These are phyloP conservation scores for Aphodius granarius DNA, from an alignment of 2,888 invertebrate species.

Conservation along the genomic window DNA sequence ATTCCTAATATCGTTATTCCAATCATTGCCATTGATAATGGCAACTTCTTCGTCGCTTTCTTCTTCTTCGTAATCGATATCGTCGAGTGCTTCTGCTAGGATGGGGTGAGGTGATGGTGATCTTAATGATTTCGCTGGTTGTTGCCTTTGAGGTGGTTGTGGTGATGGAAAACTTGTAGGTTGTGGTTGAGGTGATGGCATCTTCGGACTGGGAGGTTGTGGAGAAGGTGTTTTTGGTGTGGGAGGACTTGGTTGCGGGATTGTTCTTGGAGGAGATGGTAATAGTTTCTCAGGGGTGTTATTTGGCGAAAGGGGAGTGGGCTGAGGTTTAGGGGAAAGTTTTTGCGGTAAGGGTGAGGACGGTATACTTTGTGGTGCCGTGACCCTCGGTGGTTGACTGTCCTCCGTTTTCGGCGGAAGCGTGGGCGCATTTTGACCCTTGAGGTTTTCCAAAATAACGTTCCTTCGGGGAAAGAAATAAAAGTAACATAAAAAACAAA, in stretches of 20 bases:
- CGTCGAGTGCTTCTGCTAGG: slow-evolving; percentile 40
- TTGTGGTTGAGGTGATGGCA: slow-evolving; percentile 14
- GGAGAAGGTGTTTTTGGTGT: neutral
- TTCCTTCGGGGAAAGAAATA: slow-evolving; percentile 12
- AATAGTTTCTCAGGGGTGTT: neutral
- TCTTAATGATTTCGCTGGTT: slow-evolving; percentile 45
- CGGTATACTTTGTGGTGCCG: slow-evolving; percentile 2
- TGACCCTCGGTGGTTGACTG: slow-evolving; percentile 3
- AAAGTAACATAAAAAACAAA: slow-evolving; percentile 7
- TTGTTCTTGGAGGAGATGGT: neutral
- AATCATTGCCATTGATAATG: slow-evolving; percentile 19
- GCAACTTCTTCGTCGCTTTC: slow-evolving; percentile 29
- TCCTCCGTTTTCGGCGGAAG: slow-evolving; percentile 33
- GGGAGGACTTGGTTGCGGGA: neutral
- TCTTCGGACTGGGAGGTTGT: slow-evolving; percentile 6
- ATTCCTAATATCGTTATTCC: slow-evolving; percentile 14
- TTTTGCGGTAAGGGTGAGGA: slow-evolving; percentile 8
- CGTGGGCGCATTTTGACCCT: slow-evolving; percentile 42
- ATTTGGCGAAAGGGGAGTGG: neutral
- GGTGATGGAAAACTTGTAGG: slow-evolving; percentile 21
- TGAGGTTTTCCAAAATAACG: neutral
- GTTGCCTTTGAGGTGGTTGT: slow-evolving; percentile 29
- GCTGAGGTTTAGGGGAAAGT: neutral
- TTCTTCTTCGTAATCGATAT: slow-evolving; percentile 33
- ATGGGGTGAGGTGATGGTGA: slow-evolving; percentile 48